A percentile compares a stretch with the other conserved stretches of the same genome.
phyloP scores from a whole-genome alignment of 2,797 vertebrate genomes.

The Lycodopsis pacificus region DNA sequence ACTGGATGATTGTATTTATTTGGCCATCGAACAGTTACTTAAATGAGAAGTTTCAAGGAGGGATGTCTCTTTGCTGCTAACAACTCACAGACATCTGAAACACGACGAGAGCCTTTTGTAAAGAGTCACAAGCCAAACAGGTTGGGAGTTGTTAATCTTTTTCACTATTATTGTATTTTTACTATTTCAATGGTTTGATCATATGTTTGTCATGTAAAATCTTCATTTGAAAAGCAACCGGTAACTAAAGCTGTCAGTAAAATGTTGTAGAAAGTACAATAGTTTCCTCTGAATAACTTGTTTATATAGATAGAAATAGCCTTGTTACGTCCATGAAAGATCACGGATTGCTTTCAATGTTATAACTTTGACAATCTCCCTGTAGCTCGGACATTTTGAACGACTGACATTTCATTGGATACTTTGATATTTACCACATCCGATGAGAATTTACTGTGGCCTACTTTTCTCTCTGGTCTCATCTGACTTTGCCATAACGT shows the following conservation, averaged over 20 bases:
- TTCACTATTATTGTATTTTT: neutral
- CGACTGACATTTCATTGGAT: conserved; percentile 7
- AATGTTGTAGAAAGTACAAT: no score
- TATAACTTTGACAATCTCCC: neutral
- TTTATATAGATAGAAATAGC: neutral
- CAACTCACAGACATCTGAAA: neutral
- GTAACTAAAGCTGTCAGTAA: no score
- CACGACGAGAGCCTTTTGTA: neutral
- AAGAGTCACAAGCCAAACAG: neutral
- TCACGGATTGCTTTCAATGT: neutral
- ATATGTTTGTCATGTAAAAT: no score
- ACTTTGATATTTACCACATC: conserved; percentile 8
- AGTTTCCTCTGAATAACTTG: no score
- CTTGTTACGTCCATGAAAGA: neutral
- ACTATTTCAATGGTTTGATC: no score
- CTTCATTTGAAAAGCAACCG: no score
- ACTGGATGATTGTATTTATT: neutral
- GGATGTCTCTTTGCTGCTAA: neutral
- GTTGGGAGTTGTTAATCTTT: neutral
- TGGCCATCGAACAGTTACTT: neutral
- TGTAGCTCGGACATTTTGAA: neutral
- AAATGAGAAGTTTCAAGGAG: neutral
- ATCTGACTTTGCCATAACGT: conserved; percentile 28
- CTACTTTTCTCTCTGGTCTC: conserved; percentile 22
- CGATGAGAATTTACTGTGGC: conserved; percentile 12